Conservation (phyloP, 2,113 vertebrate species). For the Choloepus hoffmanni region DNA sequence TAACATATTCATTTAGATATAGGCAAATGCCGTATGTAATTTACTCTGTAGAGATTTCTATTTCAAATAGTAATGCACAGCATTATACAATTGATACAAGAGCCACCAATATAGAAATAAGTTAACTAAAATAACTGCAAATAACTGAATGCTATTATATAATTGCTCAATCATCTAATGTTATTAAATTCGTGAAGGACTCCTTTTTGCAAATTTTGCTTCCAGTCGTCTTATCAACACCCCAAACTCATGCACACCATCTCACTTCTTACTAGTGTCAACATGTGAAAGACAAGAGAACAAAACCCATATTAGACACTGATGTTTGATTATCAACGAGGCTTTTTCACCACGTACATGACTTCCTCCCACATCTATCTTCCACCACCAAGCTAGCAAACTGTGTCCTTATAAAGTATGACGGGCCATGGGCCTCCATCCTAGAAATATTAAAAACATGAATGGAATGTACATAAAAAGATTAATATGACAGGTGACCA, state of each 20-base stretch:
- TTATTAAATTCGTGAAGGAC: accelerated
- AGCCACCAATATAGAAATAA: not conserved
- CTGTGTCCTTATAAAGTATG: not conserved
- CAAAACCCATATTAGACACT: not conserved
- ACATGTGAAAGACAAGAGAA: not conserved
- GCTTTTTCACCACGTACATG: not conserved
- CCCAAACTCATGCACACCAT: accelerated
- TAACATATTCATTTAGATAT: not conserved
- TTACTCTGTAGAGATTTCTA: not conserved
- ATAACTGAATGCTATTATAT: not conserved
- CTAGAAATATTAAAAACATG: not conserved
- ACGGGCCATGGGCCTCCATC: too few species aligned
- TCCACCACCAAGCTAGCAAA: not conserved
- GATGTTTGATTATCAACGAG: not conserved
- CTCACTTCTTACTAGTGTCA: accelerated
- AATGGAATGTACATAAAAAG: not conserved
- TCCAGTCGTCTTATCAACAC: not conserved
- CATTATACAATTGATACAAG: not conserved
- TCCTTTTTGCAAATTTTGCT: not conserved
- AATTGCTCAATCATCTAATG: not conserved
- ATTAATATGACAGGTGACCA: accelerated
- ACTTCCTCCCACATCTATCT: not conserved
- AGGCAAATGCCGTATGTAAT: not conserved
- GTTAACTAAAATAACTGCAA: not conserved
- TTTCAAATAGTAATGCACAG: not conserved